Conservation (phyloP, 2,888 invertebrate genomes). For the Lepetodrilus schrolli region DNA sequence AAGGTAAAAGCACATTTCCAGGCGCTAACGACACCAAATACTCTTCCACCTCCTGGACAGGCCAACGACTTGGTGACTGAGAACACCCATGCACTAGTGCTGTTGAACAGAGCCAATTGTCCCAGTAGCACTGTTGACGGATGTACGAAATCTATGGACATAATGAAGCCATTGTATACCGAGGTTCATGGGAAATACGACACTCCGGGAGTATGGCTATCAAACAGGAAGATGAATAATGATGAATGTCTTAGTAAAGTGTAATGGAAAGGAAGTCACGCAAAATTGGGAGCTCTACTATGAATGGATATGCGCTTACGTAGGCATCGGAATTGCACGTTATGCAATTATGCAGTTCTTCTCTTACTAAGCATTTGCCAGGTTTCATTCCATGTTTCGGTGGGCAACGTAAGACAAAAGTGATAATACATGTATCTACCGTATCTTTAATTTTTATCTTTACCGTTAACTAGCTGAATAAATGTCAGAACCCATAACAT, state of each 20-base stretch:
- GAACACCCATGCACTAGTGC: slow-evolving; percentile 10
- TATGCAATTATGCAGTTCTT: too few species aligned
- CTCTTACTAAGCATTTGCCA: too few species aligned
- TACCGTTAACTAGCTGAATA: too few species aligned
- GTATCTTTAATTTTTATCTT: too few species aligned
- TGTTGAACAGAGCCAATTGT: background rate
- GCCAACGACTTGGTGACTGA: slow-evolving; percentile 15
- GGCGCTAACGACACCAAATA: background rate
- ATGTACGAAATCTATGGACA: slow-evolving; percentile 3
- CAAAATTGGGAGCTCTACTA: too few species aligned
- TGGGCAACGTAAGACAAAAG: too few species aligned
- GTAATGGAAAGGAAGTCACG: background rate
- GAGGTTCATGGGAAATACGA: slow-evolving; percentile 4
- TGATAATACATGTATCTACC: too few species aligned
- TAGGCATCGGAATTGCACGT: too few species aligned
- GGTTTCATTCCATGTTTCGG: too few species aligned
- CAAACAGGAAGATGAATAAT: background rate
- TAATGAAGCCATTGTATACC: background rate
- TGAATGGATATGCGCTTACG: too few species aligned
- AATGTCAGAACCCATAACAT: too few species aligned
- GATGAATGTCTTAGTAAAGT: slow-evolving; percentile 19
- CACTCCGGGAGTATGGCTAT: background rate
- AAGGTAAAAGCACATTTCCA: background rate
- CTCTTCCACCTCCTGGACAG: background rate
- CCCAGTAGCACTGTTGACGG: background rate